Base-by-base conservation (phyloP, 2,113 vertebrate species). In the Seriola quinqueradiata region DNA sequence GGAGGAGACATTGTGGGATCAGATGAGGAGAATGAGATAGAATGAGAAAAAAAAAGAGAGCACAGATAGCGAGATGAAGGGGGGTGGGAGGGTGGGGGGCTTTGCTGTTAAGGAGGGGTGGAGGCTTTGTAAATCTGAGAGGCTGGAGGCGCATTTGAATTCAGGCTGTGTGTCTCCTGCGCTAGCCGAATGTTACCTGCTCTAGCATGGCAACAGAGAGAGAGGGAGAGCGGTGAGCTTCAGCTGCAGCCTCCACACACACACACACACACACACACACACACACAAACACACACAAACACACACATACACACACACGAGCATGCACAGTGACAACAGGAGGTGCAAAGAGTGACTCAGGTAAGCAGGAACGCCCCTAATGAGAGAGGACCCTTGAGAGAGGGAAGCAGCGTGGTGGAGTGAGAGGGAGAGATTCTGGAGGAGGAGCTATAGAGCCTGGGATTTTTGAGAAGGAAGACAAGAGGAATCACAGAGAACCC, bases 131-230 rank as follows among this genome's bases (percentile, higher is more conserved):
- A 81, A 86, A 85, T 81, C 63, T 32, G 82, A 84, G 85, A 73
- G 67, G 88, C 89, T 90, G 84, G 85, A 90, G 86, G 80, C 87
- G 28, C 92, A 95, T 95, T 95, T 94, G 77, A 93, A 95, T 95
- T 95, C 93, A 93, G 89, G 67, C 92, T 84, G 92, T 92, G 90
- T 91, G 90, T 93, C 89, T 94, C 89, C 91, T 94, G 93, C 90
- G 90, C 93, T 93, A 89, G 91, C 86, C 19, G 86, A 90, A 90
- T 87, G 89, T 93, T 94, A 90, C 88, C 90, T 90, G 84, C 90
- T 93, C 87, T 76, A 84, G 92, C 93, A 92, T 89, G 88, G 92
- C 92, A 94, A 93, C 92, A 92, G 91, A 85, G 85, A 79, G 75
- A 77, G 73, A 79, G 85, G 60, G 83, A 77, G 81, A 70, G 81